These are phyloP conservation scores for Erpobdella octoculata DNA, from an alignment of 2,888 invertebrate genomes.

Conservation along the genomic window DNA sequence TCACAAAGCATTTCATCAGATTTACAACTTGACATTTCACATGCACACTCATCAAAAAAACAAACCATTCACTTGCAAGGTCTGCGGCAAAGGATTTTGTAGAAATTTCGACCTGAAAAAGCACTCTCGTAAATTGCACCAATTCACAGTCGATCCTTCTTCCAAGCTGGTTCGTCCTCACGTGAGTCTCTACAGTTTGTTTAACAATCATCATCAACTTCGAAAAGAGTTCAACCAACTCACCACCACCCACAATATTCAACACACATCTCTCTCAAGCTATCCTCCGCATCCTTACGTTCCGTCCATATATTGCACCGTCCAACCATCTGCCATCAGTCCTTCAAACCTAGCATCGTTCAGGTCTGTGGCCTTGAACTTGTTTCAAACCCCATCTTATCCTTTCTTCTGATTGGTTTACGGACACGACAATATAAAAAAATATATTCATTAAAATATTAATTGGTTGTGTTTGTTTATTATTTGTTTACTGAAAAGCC, in stretches of 20 bases:
- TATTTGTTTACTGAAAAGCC: too few species aligned
- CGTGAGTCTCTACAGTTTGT: background rate
- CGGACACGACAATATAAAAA: too few species aligned
- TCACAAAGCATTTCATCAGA: conserved; percentile 74
- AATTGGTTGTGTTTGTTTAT: too few species aligned
- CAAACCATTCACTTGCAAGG: conserved; percentile 83
- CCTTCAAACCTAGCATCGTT: too few species aligned
- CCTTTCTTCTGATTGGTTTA: background rate
- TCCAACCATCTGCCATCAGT: background rate
- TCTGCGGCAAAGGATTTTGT: conserved; percentile 70
- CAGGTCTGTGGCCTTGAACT: background rate
- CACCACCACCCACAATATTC: background rate
- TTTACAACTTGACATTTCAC: conserved; percentile 95
- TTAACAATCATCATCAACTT: background rate
- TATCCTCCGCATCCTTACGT: background rate
- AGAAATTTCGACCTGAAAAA: conserved; percentile 96
- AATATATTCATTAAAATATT: too few species aligned
- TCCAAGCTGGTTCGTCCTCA: background rate
- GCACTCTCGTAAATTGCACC: conserved; percentile 68
- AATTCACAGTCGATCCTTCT: conserved; percentile 6
- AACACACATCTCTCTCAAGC: background rate
- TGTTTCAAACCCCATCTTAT: background rate
- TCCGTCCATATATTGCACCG: background rate
- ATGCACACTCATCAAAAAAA: conserved; percentile 98
- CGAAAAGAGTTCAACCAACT: too few species aligned